Percentiles rank a stretch among this genome's conserved stretches.
phyloP scores from a whole-genome alignment of 2,888 invertebrate genomes.

The Volucella inflata region DNA sequence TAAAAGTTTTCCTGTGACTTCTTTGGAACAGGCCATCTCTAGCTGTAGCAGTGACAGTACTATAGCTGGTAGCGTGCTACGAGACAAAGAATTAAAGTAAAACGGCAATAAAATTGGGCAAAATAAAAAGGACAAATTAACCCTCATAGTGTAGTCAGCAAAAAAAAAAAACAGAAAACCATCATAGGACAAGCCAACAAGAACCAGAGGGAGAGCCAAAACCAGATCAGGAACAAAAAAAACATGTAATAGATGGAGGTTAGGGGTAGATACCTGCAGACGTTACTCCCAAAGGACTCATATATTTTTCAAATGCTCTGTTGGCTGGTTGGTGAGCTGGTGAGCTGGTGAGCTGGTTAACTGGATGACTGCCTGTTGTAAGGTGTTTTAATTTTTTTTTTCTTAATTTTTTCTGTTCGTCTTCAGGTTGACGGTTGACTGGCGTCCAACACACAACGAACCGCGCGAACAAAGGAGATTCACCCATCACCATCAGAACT shows the following conservation, averaged over 20 bases:
- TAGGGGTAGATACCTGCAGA: constrained; percentile 74
- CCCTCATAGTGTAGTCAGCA: constrained; percentile 70
- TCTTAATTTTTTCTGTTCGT: constrained; percentile 14
- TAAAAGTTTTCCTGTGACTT: constrained; percentile 60
- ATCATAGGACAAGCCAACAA: constrained; percentile 17
- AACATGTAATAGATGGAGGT: constrained; percentile 57
- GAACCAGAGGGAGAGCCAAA: background rate
- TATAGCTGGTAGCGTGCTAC: constrained; percentile 52
- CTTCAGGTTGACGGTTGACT: constrained; percentile 70
- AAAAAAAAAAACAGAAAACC: constrained; percentile 59
- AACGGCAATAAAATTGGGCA: constrained; percentile 71
- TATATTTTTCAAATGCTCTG: constrained; percentile 75
- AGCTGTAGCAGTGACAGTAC: background rate
- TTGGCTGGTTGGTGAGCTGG: constrained; percentile 54
- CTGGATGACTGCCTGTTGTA: constrained; percentile 33
- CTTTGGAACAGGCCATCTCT: constrained; percentile 10
- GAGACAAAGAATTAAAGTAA: constrained; percentile 73
- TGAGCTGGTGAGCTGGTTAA: constrained; percentile 24
- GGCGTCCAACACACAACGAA: constrained; percentile 63
- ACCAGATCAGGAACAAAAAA: constrained; percentile 2
- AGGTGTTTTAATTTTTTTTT: constrained; percentile 31
- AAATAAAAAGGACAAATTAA: constrained; percentile 75
- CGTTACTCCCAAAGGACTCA: constrained; percentile 74
- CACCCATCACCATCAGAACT: constrained; percentile 42
- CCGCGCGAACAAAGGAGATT: constrained; percentile 66